Evolutionary conservation across 2,113 vertebrate species (phyloP).

Genomic region (Grammomys surdaster): DNA sequence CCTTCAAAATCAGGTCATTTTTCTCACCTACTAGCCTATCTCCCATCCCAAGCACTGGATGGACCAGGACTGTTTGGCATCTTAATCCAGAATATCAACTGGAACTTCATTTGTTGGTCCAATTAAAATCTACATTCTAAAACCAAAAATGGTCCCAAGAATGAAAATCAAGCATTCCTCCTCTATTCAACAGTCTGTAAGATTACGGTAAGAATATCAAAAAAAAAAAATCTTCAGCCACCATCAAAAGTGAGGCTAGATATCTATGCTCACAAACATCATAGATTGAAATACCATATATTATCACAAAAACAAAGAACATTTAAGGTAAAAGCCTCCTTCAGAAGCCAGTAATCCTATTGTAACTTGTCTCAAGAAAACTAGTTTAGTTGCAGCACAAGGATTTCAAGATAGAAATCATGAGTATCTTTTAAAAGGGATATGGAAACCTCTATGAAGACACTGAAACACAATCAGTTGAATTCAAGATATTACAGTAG

Average conservation of each 20-base stretch:
- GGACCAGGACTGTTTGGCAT: not conserved
- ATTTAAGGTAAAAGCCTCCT: not conserved
- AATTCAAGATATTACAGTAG: not conserved
- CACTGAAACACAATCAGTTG: not conserved
- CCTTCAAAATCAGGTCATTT: not conserved
- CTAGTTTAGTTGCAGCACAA: not conserved
- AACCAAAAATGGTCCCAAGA: not conserved
- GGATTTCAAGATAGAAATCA: not conserved
- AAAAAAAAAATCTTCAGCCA: not conserved
- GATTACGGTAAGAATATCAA: not conserved
- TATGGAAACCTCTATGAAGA: not conserved
- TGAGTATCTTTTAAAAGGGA: not conserved
- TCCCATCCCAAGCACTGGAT: not conserved
- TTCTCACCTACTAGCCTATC: not conserved
- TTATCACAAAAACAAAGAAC: not conserved
- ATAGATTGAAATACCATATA: not conserved
- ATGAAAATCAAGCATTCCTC: not conserved
- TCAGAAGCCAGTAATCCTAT: not conserved
- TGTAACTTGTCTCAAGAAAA: not conserved
- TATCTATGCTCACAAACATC: not conserved
- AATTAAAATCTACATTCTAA: not conserved
- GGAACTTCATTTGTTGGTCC: no score
- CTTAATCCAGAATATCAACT: not conserved
- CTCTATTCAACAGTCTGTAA: not conserved
- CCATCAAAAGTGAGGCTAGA: not conserved